These are phyloP conservation scores for Pyrrhia umbra DNA, from an alignment of 2,888 invertebrate species.

Conservation along the genomic window DNA sequence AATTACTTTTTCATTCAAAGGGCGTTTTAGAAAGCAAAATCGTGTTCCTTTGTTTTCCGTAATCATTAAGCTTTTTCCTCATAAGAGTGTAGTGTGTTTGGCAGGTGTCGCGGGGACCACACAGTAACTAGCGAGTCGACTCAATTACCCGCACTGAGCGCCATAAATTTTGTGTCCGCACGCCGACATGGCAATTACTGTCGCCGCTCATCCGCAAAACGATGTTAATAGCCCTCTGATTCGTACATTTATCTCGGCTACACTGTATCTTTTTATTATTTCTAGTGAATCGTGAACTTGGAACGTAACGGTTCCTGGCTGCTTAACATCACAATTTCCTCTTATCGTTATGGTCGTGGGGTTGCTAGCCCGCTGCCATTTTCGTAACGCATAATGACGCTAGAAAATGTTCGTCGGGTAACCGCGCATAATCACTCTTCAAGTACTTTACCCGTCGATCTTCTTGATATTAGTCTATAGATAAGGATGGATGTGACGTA, in stretches of 20 bases:
- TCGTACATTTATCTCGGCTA: slow-evolving; percentile 81
- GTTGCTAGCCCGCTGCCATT: slow-evolving; percentile 65
- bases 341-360: slow-evolving; percentile 66
- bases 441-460: slow-evolving; percentile 61
- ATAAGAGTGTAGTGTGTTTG: slow-evolving; percentile 64
- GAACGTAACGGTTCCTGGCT: slow-evolving; percentile 59
- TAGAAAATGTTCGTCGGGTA: slow-evolving; percentile 68
- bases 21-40: slow-evolving; percentile 14
- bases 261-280: slow-evolving; percentile 77
- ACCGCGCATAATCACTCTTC: slow-evolving; percentile 67
- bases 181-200: slow-evolving; percentile 89
- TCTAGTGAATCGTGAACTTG: slow-evolving; percentile 67
- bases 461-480: slow-evolving; percentile 57
- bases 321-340: slow-evolving; percentile 63
- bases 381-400: slow-evolving; percentile 71
- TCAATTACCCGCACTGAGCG: slow-evolving; percentile 83
- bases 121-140: slow-evolving; percentile 76
- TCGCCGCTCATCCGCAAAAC: slow-evolving; percentile 89
- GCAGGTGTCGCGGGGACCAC: slow-evolving; percentile 73
- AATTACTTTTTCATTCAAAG: background rate
- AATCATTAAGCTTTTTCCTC: slow-evolving; percentile 52
- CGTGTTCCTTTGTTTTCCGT: slow-evolving; percentile 39
- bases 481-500: slow-evolving; percentile 58
- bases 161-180: slow-evolving; percentile 87
- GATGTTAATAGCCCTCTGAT: slow-evolving; percentile 88